These are phyloP conservation scores for Hippoglossus hippoglossus DNA, from an alignment of 2,797 vertebrate species.

Conservation along the genomic window DNA sequence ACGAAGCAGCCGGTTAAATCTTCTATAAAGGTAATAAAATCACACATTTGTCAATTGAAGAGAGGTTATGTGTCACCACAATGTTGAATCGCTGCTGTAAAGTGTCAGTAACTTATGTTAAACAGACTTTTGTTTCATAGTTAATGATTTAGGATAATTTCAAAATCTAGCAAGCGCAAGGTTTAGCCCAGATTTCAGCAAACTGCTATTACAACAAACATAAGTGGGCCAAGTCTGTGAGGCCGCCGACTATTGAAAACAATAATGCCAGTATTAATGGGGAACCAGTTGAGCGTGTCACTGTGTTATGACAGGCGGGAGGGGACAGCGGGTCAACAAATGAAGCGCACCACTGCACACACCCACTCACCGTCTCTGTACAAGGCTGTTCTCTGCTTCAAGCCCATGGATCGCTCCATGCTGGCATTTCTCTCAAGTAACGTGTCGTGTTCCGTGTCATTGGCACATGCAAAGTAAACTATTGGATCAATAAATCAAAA, in stretches of 20 bases:
- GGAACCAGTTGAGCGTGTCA: conserved; percentile 67
- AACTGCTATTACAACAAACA: conserved; percentile 28
- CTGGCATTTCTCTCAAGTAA: conserved; percentile 88
- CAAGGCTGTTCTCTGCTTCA: conserved; percentile 89
- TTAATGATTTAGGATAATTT: conserved; percentile 36
- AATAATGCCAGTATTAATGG: conserved; percentile 65
- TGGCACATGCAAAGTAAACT: conserved; percentile 90
- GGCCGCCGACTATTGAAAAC: conserved; percentile 40
- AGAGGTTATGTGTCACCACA: neutral
- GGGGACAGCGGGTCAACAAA: conserved; percentile 59
- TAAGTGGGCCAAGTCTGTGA: conserved; percentile 40
- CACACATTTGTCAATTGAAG: neutral
- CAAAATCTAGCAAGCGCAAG: conserved; percentile 18
- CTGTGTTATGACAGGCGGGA: conserved; percentile 70
- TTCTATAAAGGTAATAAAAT: conserved; percentile 55
- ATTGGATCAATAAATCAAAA: conserved; percentile 86
- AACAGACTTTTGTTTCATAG: conserved; percentile 5
- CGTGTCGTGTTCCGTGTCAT: conserved; percentile 85
- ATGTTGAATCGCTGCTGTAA: neutral
- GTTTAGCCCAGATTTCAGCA: conserved; percentile 24
- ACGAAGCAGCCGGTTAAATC: conserved; percentile 6
- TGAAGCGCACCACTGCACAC: conserved; percentile 77
- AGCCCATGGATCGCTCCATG: conserved; percentile 88
- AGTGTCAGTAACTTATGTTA: neutral
- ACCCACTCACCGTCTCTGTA: conserved; percentile 93